These are phyloP conservation scores for Echinometra lucunter DNA, from an alignment of 53 echinoderm and acorn worm genomes.

Conservation along the genomic window DNA sequence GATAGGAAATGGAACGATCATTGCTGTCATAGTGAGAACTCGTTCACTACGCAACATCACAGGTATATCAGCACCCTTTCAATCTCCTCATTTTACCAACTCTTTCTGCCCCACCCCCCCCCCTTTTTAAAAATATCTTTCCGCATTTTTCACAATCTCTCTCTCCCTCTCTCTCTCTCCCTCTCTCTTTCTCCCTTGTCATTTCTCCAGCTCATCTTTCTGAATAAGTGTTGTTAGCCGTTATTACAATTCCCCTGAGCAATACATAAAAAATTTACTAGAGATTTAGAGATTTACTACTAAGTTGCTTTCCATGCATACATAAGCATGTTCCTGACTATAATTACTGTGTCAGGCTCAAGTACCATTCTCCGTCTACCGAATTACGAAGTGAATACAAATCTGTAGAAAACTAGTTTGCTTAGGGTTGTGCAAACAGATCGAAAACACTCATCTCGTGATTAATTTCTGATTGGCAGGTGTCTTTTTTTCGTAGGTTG, in stretches of 20 bases:
- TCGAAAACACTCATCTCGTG: not conserved
- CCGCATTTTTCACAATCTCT: not conserved
- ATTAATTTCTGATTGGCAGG: not conserved
- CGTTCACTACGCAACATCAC: constrained; percentile 66
- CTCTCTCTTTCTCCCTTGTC: not conserved
- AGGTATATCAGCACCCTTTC: not conserved
- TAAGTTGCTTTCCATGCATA: not conserved
- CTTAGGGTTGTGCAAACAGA: too few species aligned
- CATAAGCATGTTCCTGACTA: not conserved
- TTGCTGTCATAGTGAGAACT: constrained; percentile 63
- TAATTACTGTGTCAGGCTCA: not conserved
- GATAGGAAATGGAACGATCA: constrained; percentile 66
- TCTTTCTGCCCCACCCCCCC: not conserved
- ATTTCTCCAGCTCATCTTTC: not conserved
- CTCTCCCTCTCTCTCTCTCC: not conserved
- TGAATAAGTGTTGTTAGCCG: constrained; percentile 5
- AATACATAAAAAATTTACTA: not conserved
- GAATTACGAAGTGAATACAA: not conserved
- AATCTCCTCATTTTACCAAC: too few species aligned
- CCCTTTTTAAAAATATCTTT: too few species aligned
- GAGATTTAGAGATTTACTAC: not conserved
- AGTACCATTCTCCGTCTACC: not conserved
- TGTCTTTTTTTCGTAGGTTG: not conserved
- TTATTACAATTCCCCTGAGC: constrained; percentile 17
- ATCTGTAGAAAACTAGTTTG: too few species aligned